Base-by-base conservation (phyloP, 2,888 invertebrate genomes). In the Calephelis perditalis region DNA sequence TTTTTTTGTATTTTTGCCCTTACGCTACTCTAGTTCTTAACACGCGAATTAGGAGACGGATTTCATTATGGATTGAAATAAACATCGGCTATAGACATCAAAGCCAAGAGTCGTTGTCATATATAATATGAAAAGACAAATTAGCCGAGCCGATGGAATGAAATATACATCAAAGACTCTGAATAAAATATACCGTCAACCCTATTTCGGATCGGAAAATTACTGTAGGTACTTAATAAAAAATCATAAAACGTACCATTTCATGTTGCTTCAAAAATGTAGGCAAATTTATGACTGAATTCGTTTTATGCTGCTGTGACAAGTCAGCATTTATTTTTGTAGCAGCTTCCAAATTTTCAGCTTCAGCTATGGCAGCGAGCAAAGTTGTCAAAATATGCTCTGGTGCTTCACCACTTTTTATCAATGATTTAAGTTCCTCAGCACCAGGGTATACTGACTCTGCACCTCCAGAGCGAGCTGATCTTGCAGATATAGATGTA, bases 221-320 rank as follows among this genome's bases (percentile, higher is more conserved):
- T 26, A 26, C 26, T 26, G 26, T 26, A 26, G 26, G 26, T 26
- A 26, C 3, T 26, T 2, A 26, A 26, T 26, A 26, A 26, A 26
- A 26, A 26, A 3, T 3, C 26, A 26, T 26, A 26, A 56, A 58
- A 57, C 65, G 67, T 84, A 94, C 94, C 91, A 92, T 95, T 82
- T 95, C 95, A 73, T 93, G 93, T 80, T 94, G 92, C 73, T 92
- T 92, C 57, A 96, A 92, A 79, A 95, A 96, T 5, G 96, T 96
- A 3, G 96, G 96, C 59, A 96, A 84, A 79, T 95, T 95, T 43
- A 96, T 92, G 62, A 95, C 94, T 58, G 96, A 96, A 70, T 93
- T 92, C 63, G 85, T 86, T 80, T 87, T 90, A 40, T 85, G 86
- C 56, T 75, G 79, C 60, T 76, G 75, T 3, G 83, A 78, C 49